phyloP scores from a whole-genome alignment of 2,113 vertebrate genomes.

The Strigops habroptila region DNA sequence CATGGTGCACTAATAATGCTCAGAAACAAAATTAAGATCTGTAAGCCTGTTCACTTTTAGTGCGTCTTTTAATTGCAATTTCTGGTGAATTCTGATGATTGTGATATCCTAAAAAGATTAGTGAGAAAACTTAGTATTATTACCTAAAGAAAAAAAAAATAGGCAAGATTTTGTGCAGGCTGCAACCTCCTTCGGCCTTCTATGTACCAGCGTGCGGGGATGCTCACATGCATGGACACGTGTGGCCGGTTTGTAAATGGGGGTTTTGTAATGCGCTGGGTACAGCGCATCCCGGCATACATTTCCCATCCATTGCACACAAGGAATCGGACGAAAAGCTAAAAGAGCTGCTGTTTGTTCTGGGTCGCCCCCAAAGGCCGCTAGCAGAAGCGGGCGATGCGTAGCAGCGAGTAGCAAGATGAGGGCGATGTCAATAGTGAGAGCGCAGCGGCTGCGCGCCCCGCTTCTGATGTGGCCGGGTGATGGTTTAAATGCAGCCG shows the following conservation, averaged over 20 bases:
- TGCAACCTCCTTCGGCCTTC: neutral
- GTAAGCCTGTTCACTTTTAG: neutral
- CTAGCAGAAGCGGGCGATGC: neutral
- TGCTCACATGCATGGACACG: accelerated
- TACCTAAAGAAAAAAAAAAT: neutral
- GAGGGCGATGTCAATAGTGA: neutral
- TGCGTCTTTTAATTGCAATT: neutral
- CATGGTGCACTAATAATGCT: accelerated
- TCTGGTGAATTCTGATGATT: neutral
- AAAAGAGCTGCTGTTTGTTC: neutral
- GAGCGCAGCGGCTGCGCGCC: neutral
- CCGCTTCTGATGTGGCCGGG: neutral
- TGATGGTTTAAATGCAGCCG: neutral
- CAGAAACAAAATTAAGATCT: neutral
- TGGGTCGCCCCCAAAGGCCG: neutral
- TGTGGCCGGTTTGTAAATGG: accelerated
- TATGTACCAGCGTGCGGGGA: accelerated
- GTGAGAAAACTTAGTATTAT: neutral
- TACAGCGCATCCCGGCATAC: accelerated
- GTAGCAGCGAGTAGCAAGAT: neutral
- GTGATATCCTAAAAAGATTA: neutral
- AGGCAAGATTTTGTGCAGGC: neutral
- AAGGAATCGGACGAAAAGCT: neutral
- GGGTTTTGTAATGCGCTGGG: accelerated
- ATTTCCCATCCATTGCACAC: accelerated